These are phyloP conservation scores for Macroramphosus scolopax DNA, from an alignment of 2,797 vertebrate species.

Conservation along the genomic window DNA sequence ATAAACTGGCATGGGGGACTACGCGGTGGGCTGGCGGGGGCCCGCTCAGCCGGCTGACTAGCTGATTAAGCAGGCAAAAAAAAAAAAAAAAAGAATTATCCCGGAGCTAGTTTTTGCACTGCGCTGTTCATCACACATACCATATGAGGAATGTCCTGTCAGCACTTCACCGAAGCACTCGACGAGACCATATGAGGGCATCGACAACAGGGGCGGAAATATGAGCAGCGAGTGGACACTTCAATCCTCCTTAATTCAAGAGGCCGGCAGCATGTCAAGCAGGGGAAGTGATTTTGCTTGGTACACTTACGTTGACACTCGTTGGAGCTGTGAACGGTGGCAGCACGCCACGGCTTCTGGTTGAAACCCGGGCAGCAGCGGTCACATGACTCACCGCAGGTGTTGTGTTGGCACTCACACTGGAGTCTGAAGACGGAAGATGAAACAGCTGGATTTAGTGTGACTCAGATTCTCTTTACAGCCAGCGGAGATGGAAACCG, in stretches of 20 bases:
- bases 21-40: conserved; percentile 6
- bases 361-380: conserved; percentile 87
- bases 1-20: conserved; percentile 30
- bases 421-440: conserved; percentile 75
- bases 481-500: too few species aligned
- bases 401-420: conserved; percentile 90
- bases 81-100: conserved; percentile 20
- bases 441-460: conserved; percentile 13
- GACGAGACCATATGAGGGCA: conserved; percentile 71
- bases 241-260: conserved; percentile 47
- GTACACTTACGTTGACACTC: conserved; percentile 85
- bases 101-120: conserved; percentile 28
- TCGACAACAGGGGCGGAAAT: conserved; percentile 46
- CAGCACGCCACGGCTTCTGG: conserved; percentile 86
- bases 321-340: conserved; percentile 78
- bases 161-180: conserved; percentile 43
- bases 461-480: conserved; percentile 1
- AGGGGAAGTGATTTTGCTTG: conserved; percentile 4
- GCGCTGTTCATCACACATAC: conserved; percentile 47
- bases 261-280: too few species aligned
- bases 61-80: conserved; percentile 31
- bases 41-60: conserved; percentile 10
- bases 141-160: conserved; percentile 60
- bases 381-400: conserved; percentile 90
- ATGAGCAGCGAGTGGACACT: conserved; percentile 52